Percentiles rank a stretch among this genome's conserved stretches.
Evolutionary conservation across 2,113 vertebrate genomes (phyloP).

Genomic region (Zapus hudsonius): DNA sequence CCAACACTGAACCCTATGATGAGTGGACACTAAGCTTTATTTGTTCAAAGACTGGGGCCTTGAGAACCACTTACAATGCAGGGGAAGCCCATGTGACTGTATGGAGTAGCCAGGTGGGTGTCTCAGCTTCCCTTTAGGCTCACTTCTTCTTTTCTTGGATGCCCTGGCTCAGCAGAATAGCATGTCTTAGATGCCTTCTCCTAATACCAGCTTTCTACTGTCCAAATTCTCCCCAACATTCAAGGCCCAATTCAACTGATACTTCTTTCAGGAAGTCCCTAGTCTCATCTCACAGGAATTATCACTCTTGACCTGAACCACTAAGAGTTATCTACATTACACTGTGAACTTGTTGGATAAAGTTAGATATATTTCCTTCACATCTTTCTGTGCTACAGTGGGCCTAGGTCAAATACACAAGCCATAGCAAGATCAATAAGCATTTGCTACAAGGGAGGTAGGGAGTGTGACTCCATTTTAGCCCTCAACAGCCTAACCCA

Average conservation of each 20-base stretch:
- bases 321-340: background rate
- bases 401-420: background rate
- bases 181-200: background rate
- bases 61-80: background rate
- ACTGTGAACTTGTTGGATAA: background rate
- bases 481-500: background rate
- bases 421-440: background rate
- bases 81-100: background rate
- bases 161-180: background rate
- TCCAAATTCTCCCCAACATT: background rate
- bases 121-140: background rate
- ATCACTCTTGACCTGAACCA: background rate
- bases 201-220: background rate
- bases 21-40: background rate
- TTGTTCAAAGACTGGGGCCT: slow-evolving; percentile 24
- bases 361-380: background rate
- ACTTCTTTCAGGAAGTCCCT: slow-evolving; percentile 13
- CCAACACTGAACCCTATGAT: background rate
- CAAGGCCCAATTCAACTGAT: slow-evolving; percentile 18
- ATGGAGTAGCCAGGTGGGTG: background rate
- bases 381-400: background rate
- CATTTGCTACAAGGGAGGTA: background rate
- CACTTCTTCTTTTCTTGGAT: background rate
- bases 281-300: background rate
- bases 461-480: background rate